Base-by-base conservation (phyloP, 2,888 invertebrate species). In the Serripes groenlandicus region DNA sequence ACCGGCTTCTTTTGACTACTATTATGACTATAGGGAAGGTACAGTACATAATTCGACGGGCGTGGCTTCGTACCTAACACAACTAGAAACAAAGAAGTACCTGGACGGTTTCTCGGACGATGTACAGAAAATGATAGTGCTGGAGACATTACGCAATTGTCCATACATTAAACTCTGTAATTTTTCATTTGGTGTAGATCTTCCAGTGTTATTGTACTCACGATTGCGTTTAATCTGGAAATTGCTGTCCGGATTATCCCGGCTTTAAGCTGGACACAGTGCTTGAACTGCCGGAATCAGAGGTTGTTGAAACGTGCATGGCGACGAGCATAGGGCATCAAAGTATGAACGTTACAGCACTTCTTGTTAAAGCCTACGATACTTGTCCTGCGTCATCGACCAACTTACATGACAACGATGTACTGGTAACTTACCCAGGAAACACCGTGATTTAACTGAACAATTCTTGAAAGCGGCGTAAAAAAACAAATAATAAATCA, bases 201-300 rank as follows among this genome's bases (percentile, higher is more conserved):
- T 32, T 1, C 15, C 32, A 11, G 1, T 78, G 77, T 42, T 26
- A 15, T 5, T 78, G 77, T 37, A 28, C 18, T 72, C 54, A 64
- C 28, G 62, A 42, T n/a, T 78, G 77, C 37, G n/a, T 64, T 3
- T 9, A 54, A 23, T 21, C 52, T 3, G 34, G 30, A n/a, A 54
- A 26, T 1, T 78, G 77, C n/a, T 78, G 77, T 64, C 71, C 71
- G 2, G 77, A 78, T 30, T 62, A 62, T 34, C n/a, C n/a, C n/a
- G n/a, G n/a, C n/a, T n/a, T n/a, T 0, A 21, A 0, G 34, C 9
- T 32, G 9, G 32, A 21, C 30, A 32, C 34, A 18, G 32, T 49
- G 49, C 15, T 49, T 9, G 3, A 62, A 34, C 62, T 21, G 9
- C 49, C 18, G 49, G 49, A 49, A 49, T 21, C 21, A 5, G 21